Evolutionary conservation across 2,888 invertebrate species (phyloP), one percentile per base, ranked within the genome.

Genomic region (Tetragonisca angustula): DNA sequence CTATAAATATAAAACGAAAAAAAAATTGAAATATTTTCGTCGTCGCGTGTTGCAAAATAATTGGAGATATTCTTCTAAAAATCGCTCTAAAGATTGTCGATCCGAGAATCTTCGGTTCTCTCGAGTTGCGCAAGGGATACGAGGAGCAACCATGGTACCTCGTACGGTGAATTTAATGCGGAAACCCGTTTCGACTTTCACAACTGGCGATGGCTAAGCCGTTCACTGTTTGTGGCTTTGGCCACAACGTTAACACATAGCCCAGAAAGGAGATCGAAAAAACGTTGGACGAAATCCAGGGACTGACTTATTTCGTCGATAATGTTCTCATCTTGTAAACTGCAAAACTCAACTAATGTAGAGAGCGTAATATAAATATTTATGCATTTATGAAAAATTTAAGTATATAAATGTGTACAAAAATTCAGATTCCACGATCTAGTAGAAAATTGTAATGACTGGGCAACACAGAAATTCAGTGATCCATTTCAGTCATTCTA

Each of bases 141-240:
- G 56, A 79, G 74, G 64, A 77, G 64, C 68, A 65, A 49, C 64
- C 70, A 80, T 80, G 80, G 77, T 74, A 79, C 73, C 71, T 78
- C 68, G 68, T 74, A 78, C 84, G 82, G 70, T 77, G 81, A 82
- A 83, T 83, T 87, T 87, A 84, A 88, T 36, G 69, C 74, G 85
- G 74, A 89, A 90, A 90, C 85, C 81, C 79, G 88, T 90, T 90
- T 76, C 69, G 75, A 90, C 88, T 90, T 90, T 90, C 85, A 87
- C 85, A 84, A 84, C 76, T 73, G 76, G 77, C 74, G 74, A 72
- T 73, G 69, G 77, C 72, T 59, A 64, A 78, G 74, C 84, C 76
- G 80, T 76, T 78, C 76, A 32, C 76, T 73, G 84, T 80, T 87
- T 65, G 68, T 72, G 64, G 74, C 69, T 64, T 71, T 61, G 56